Conservation (phyloP, 2,888 invertebrate species). For the Agrochola circellaris region DNA sequence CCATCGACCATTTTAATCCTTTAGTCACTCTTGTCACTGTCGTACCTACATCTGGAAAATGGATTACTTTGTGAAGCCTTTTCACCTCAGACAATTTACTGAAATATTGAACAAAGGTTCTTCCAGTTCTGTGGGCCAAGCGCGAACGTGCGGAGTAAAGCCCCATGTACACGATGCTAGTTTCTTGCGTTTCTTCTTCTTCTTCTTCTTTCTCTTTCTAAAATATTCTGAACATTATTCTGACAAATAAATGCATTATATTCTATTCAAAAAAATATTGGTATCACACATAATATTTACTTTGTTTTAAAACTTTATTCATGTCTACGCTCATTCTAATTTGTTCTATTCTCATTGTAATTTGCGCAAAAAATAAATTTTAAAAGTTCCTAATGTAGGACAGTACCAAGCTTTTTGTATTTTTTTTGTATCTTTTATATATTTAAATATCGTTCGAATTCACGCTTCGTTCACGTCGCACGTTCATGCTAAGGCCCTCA, state of each 20-base stretch:
- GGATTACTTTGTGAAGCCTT: conserved; percentile 49
- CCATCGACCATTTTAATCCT: conserved; percentile 25
- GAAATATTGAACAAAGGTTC: conserved; percentile 25
- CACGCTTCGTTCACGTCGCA: neutral
- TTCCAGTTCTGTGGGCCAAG: neutral
- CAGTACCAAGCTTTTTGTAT: too few species aligned
- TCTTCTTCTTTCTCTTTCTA: too few species aligned
- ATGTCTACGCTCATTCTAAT: too few species aligned
- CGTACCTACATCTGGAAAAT: conserved; percentile 49
- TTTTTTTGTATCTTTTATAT: too few species aligned
- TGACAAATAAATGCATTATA: too few species aligned
- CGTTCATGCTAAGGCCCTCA: neutral
- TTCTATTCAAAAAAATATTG: too few species aligned
- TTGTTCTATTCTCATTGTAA: too few species aligned
- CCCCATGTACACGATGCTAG: too few species aligned
- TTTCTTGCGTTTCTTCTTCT: too few species aligned
- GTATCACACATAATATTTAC: neutral
- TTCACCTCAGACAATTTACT: conserved; percentile 29
- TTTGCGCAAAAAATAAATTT: too few species aligned
- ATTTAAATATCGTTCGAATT: neutral
- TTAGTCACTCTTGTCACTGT: conserved; percentile 38
- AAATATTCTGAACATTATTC: too few species aligned
- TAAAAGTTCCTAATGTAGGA: too few species aligned
- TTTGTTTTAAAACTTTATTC: neutral
- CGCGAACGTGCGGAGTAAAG: neutral